Evolutionary conservation across 1,140 invertebrate species (phyloP), one percentile per base, ranked within the genome.

Genomic region (Lineus longissimus): DNA sequence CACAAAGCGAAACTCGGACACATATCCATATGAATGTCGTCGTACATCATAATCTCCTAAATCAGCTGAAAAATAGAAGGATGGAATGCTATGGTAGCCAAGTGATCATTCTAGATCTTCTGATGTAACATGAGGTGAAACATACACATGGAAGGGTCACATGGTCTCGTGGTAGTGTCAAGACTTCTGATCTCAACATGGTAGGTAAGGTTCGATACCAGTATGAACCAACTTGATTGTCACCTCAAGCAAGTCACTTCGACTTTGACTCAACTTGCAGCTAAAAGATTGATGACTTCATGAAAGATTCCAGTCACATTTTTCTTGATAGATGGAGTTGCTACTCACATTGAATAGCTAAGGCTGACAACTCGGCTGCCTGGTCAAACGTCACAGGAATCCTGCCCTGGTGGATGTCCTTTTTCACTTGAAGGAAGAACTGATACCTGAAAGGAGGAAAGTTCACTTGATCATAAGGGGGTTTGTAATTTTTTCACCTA

Each of bases 1-100:
- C 45, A 81, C 64, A 69, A 83, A 79, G 47, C 76, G 66, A 66
- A 81, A 78, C 61, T 79, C 76, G 22, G 76, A 80, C 73, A 81
- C 74, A 73, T 81, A 81, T 31, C 78, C 80, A 19, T 56, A 33
- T 15, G 74, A 73, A 54, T 75, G 70, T 33, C 61, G 17, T 59
- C 70, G 72, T 2, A 74, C 68, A 43, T 77, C 73, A 73, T 63
- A 79, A 63, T 81, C 80, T 27, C 78, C 77, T 0, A 81, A 47
- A 56, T 81, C 80, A 69, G 77, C 77, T 80, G 63, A 11, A 67
- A 67, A 64, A 4, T 47, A 31, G 47, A 59, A 59, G 59, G 13
- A 19, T 36, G 15, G 17, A n/a, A n/a, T 2, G n/a, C 1, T 2
- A 31, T 62, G 6, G 7, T 25, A 54, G 33, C 33, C 22, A 60